These are phyloP conservation scores for Phaonia tiefii DNA, from an alignment of 2,888 invertebrate genomes.

Conservation along the genomic window DNA sequence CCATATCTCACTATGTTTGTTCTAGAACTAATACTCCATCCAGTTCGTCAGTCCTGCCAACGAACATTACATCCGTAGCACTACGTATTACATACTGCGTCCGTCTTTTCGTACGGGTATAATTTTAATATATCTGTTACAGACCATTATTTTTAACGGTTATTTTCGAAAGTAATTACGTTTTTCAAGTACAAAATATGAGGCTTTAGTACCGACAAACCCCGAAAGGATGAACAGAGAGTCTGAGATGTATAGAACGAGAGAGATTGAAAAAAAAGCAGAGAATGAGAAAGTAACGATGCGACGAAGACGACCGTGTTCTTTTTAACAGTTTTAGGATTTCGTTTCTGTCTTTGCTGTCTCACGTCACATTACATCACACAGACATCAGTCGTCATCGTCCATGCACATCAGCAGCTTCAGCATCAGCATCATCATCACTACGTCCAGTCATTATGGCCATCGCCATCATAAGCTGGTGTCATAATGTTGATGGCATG, in stretches of 20 bases:
- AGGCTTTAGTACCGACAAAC: constrained; percentile 57
- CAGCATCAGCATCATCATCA: constrained; percentile 22
- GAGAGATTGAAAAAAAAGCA: background rate
- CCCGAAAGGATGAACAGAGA: background rate
- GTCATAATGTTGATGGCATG: background rate
- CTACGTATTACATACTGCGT: background rate
- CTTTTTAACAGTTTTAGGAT: constrained; percentile 28
- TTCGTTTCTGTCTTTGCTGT: constrained; percentile 48
- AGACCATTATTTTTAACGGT: constrained; percentile 79
- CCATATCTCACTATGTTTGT: background rate
- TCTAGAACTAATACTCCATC: background rate
- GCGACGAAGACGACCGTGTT: constrained; percentile 36
- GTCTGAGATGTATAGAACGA: background rate
- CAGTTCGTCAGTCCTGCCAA: background rate
- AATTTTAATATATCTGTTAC: constrained; percentile 79
- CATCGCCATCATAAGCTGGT: constrained; percentile 61
- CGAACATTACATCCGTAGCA: constrained; percentile 40
- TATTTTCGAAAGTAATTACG: constrained; percentile 80
- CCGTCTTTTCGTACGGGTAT: constrained; percentile 66
- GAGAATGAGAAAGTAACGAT: too few species aligned
- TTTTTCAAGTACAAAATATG: constrained; percentile 70
- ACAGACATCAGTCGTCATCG: constrained; percentile 55
- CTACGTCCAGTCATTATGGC: constrained; percentile 16
- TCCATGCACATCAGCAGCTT: constrained; percentile 62
- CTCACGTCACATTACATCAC: constrained; percentile 40